phyloP scores from a whole-genome alignment of 2,113 vertebrate genomes.

The Cheirogaleus medius region DNA sequence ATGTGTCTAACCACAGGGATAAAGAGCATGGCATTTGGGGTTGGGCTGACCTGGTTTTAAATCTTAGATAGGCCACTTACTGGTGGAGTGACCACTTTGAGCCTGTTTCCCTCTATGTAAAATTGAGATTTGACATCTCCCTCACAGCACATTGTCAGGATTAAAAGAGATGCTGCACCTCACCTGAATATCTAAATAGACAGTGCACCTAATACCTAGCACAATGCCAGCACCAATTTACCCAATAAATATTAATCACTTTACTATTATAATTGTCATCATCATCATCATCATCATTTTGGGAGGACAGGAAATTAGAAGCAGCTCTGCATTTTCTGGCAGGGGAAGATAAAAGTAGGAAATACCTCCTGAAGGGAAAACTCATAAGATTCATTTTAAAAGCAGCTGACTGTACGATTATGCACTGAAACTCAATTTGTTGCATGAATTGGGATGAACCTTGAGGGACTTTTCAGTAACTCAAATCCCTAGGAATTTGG shows the following conservation, averaged over 20 bases:
- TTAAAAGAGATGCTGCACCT: not conserved
- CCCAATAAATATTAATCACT: not conserved
- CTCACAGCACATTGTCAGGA: not conserved
- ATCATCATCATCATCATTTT: not conserved
- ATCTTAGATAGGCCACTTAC: not conserved
- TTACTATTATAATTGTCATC: not conserved
- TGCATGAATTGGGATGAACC: not conserved
- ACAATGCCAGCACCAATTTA: not conserved
- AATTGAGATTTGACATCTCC: not conserved
- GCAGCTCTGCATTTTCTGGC: not conserved
- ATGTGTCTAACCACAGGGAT: not conserved
- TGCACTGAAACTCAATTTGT: not conserved
- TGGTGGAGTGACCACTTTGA: not conserved
- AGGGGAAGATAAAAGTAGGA: not conserved
- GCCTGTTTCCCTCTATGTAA: not conserved
- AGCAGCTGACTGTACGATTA: not conserved
- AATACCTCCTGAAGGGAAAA: not conserved
- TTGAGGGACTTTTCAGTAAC: slow-evolving; percentile 48
- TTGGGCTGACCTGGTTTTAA: not conserved
- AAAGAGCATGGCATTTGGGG: not conserved
- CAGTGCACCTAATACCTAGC: not conserved
- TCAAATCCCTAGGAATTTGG: slow-evolving; percentile 39
- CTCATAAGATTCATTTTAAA: slow-evolving; percentile 40
- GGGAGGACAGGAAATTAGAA: not conserved
- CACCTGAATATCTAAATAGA: too few species aligned